These are phyloP conservation scores for Apotomis capreana DNA, from an alignment of 2,888 invertebrate species.

Conservation along the genomic window DNA sequence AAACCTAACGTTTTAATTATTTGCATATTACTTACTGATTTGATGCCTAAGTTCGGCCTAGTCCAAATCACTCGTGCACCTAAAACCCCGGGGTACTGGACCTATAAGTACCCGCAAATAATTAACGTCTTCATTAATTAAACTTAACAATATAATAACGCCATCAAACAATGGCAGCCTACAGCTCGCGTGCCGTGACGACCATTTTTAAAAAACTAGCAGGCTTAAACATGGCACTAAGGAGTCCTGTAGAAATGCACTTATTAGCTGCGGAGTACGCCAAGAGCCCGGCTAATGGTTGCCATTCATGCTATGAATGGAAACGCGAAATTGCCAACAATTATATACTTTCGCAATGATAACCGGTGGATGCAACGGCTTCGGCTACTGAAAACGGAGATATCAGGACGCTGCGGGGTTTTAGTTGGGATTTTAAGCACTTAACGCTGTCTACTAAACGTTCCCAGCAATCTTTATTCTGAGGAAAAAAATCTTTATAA, in stretches of 20 bases:
- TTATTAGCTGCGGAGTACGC: conserved; percentile 79
- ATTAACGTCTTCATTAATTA: conserved; percentile 53
- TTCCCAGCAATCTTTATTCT: conserved; percentile 10
- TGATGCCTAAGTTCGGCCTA: too few species aligned
- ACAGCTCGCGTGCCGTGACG: conserved; percentile 48
- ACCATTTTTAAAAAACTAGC: conserved; percentile 59
- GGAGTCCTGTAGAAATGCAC: conserved; percentile 81
- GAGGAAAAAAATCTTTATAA: not conserved
- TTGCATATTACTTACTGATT: too few species aligned
- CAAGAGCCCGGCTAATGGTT: conserved; percentile 79
- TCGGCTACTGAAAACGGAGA: conserved; percentile 63
- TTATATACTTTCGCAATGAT: conserved; percentile 82
- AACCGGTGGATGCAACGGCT: conserved; percentile 73
- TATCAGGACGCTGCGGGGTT: conserved; percentile 30
- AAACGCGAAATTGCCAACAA: conserved; percentile 81
- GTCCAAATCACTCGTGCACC: too few species aligned
- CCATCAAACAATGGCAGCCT: conserved; percentile 58
- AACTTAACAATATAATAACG: conserved; percentile 65
- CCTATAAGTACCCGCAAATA: not conserved
- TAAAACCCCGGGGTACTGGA: too few species aligned
- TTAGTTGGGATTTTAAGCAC: conserved; percentile 38
- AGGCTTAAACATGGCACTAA: conserved; percentile 75
- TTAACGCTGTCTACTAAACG: conserved; percentile 22
- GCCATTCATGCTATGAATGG: conserved; percentile 80
- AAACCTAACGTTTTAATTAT: too few species aligned